Percentiles rank a stretch among this genome's conserved stretches.
Evolutionary conservation across 2,113 vertebrate genomes (phyloP).

Genomic region (Empidonax alnorum): DNA sequence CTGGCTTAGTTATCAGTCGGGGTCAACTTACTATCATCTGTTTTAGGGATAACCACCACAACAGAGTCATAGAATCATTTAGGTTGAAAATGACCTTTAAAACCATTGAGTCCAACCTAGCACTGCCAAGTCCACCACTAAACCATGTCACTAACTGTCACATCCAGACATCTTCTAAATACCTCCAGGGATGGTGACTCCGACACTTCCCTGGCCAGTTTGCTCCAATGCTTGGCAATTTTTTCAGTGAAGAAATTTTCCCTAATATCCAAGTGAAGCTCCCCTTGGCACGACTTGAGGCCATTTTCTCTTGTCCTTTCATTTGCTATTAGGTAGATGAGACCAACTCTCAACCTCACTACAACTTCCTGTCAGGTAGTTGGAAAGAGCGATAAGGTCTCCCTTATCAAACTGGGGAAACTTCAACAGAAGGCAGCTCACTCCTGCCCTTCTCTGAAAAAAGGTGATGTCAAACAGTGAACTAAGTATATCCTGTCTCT

Average conservation of each 20-base stretch:
- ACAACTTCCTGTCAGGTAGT: not conserved
- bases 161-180: not conserved
- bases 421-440: not conserved
- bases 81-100: not conserved
- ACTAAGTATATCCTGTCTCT: not conserved
- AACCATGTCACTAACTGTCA: not conserved
- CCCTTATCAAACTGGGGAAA: not conserved
- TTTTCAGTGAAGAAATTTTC: not conserved
- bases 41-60: not conserved
- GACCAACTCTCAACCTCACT: not conserved
- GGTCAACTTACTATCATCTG: not conserved
- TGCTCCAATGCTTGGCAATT: not conserved
- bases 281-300: not conserved
- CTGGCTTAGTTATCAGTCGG: not conserved
- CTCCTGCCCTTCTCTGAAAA: not conserved
- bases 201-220: not conserved
- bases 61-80: not conserved
- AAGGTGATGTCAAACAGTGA: not conserved
- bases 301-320: not conserved
- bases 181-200: not conserved
- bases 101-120: not conserved
- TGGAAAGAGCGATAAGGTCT: not conserved
- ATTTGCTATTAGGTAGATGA: not conserved
- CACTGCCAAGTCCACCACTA: not conserved
- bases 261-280: not conserved